Evolutionary conservation across 1,140 invertebrate species (phyloP).

Genomic region (Drosophila azteca): DNA sequence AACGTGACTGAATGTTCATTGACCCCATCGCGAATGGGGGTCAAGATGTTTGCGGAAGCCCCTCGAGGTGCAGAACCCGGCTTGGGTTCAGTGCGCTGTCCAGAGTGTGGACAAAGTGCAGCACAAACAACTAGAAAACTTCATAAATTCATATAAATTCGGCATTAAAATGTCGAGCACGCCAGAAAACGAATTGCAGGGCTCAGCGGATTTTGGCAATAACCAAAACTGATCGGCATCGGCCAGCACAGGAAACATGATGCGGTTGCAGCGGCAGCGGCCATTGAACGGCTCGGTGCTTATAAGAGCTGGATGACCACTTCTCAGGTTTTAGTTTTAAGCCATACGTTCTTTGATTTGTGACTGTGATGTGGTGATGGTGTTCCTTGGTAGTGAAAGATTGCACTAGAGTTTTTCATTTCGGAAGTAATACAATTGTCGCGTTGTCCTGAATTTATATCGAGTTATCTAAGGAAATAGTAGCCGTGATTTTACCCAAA

Average conservation of each 20-base stretch:
- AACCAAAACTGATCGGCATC: slow-evolving; percentile 42
- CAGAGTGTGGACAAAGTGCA: slow-evolving; percentile 51
- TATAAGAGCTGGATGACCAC: slow-evolving; percentile 68
- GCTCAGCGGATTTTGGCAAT: slow-evolving; percentile 64
- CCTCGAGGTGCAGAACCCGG: slow-evolving; percentile 29
- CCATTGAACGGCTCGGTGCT: slow-evolving; percentile 68
- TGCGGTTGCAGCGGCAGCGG: slow-evolving; percentile 75
- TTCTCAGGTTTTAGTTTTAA: slow-evolving; percentile 67
- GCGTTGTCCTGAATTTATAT: slow-evolving; percentile 66
- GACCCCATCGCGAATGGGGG: slow-evolving; percentile 62
- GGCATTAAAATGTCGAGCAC: slow-evolving; percentile 76
- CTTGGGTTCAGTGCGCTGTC: slow-evolving; percentile 31
- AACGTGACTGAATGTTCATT: slow-evolving; percentile 60
- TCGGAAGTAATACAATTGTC: too few relatives aligned
- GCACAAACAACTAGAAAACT: slow-evolving; percentile 23
- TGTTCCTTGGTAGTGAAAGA: not conserved
- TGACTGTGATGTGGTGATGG: not conserved
- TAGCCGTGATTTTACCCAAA: slow-evolving; percentile 82
- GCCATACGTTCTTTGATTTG: slow-evolving; percentile 37
- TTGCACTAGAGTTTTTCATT: not conserved
- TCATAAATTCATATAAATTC: slow-evolving; percentile 66
- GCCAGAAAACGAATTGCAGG: slow-evolving; percentile 60
- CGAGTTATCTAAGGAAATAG: slow-evolving; percentile 84
- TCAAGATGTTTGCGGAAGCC: slow-evolving; percentile 72
- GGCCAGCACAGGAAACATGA: slow-evolving; percentile 60